Evolutionary conservation across 2,113 vertebrate genomes (phyloP).

Genomic region (Pungitius pungitius): DNA sequence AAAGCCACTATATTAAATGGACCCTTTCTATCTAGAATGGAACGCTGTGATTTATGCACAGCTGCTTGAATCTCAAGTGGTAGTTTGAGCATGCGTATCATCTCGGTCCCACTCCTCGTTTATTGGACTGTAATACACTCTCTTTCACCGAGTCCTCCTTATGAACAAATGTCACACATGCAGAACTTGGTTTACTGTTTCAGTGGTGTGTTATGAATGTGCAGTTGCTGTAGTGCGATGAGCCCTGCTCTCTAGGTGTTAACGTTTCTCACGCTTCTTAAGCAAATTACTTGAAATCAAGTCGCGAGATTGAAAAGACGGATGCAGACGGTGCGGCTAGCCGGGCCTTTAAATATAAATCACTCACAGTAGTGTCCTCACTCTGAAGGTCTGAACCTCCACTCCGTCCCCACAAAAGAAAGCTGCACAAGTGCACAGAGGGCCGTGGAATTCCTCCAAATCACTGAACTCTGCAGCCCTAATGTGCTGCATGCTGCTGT

Average conservation of each 20-base stretch:
- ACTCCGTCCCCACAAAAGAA: neutral
- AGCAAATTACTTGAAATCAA: neutral
- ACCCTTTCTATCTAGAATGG: neutral
- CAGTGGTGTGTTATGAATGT: neutral
- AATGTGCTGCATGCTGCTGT: constrained; percentile 25
- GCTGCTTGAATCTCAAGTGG: neutral
- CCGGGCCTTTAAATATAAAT: neutral
- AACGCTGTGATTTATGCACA: neutral
- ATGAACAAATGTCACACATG: neutral
- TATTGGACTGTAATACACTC: neutral
- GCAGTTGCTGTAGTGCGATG: neutral
- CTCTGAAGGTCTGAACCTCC: neutral
- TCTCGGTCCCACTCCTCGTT: neutral
- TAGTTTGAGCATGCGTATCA: neutral
- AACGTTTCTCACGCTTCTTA: neutral
- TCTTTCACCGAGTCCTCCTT: neutral
- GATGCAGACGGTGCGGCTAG: neutral
- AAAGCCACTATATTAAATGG: too few species aligned
- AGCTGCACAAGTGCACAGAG: neutral
- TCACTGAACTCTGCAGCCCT: constrained; percentile 40
- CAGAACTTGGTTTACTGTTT: neutral
- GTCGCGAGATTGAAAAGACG: neutral
- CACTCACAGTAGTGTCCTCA: neutral
- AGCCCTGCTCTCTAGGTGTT: neutral
- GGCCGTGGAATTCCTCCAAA: constrained; percentile 25